Conservation (phyloP, 2,113 vertebrate species). For the Misgurnus anguillicaudatus region DNA sequence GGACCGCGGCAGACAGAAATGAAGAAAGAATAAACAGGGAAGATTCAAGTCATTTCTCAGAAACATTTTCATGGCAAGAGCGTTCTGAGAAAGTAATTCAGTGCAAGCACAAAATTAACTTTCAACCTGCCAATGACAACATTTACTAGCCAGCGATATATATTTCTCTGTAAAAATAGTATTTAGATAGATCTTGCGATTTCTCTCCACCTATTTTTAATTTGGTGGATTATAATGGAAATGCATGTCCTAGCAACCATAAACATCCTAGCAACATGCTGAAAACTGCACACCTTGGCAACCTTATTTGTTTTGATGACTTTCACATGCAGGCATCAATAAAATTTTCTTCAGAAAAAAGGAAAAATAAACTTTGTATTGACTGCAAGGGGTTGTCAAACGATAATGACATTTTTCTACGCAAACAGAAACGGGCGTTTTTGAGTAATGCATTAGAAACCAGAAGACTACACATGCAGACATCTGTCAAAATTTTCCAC, state of each 20-base stretch:
- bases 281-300: too few species aligned
- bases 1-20: constrained; percentile 21
- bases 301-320: too few species aligned
- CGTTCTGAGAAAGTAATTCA: constrained; percentile 11
- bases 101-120: not conserved
- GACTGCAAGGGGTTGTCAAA: not conserved
- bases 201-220: too few species aligned
- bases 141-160: not conserved
- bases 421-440: not conserved
- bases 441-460: constrained; percentile 23
- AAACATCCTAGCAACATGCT: too few species aligned
- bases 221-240: too few species aligned
- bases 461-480: constrained; percentile 24
- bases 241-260: too few species aligned
- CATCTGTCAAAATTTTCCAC: constrained; percentile 33
- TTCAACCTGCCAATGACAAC: not conserved
- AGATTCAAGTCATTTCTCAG: constrained; percentile 21
- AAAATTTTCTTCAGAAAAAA: too few species aligned
- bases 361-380: not conserved
- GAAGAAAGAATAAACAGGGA: constrained; percentile 1
- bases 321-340: too few species aligned
- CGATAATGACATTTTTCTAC: not conserved
- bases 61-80: not conserved
- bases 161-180: too few species aligned
- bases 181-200: too few species aligned